These are phyloP conservation scores for Thalpophila matura DNA, from an alignment of 2,888 invertebrate species.

Conservation along the genomic window DNA sequence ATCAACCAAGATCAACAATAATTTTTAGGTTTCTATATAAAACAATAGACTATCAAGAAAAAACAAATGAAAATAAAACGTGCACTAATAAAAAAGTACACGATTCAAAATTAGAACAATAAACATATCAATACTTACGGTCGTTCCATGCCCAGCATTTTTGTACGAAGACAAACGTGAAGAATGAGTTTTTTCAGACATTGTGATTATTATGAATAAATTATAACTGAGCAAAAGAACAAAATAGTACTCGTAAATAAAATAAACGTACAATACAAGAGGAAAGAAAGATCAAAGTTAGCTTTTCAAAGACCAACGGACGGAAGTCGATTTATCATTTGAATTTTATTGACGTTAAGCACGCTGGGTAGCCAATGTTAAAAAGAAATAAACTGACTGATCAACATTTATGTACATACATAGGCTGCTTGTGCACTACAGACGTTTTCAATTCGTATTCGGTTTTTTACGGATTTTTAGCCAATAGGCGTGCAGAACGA, in stretches of 20 bases:
- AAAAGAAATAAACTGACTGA: not conserved
- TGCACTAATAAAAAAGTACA: not conserved
- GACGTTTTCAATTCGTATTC: too few species aligned
- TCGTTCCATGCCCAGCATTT: constrained; percentile 94
- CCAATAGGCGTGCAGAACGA: too few species aligned
- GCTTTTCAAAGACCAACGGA: constrained; percentile 49
- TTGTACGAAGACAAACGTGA: constrained; percentile 94
- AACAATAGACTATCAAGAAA: too few species aligned
- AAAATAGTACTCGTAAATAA: not conserved
- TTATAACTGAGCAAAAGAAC: not conserved
- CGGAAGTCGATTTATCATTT: constrained; percentile 18
- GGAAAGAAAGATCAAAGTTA: too few species aligned
- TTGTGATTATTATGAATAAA: constrained; percentile 67
- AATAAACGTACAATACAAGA: too few species aligned
- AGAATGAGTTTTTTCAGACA: constrained; percentile 91
- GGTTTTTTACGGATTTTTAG: too few species aligned
- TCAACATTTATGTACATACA: too few species aligned
- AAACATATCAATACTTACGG: constrained; percentile 87
- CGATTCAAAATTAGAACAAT: constrained; percentile 13
- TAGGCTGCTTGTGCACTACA: too few species aligned
- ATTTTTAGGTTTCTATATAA: too few species aligned
- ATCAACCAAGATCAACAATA: too few species aligned
- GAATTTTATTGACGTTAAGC: constrained; percentile 4
- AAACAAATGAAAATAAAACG: constrained; percentile 6
- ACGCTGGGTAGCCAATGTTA: constrained; percentile 10